Percentiles rank a stretch among this genome's conserved stretches.
These are phyloP conservation scores for Lissocephala sabroskyi DNA, from an alignment of 2,888 invertebrate species.

Conservation along the genomic window DNA sequence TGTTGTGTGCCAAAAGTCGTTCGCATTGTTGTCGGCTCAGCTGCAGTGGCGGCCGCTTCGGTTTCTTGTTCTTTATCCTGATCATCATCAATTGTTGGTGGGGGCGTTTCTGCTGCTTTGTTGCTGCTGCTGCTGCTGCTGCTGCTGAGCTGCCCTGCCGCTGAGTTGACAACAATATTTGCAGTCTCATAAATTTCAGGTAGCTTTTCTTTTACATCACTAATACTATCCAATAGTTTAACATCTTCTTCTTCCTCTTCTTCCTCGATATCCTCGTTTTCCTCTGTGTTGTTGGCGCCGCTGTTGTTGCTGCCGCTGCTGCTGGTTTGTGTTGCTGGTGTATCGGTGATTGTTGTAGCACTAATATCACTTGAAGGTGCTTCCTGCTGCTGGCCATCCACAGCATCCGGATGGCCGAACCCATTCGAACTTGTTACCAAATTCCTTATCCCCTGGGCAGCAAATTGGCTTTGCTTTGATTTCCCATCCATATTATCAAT, in stretches of 20 bases:
- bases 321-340: conserved; percentile 6
- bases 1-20: conserved; percentile 61
- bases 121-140: conserved; percentile 58
- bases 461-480: conserved; percentile 52
- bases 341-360: conserved; percentile 57
- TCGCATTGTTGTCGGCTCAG: conserved; percentile 61
- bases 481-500: conserved; percentile 40
- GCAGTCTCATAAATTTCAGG: conserved; percentile 71
- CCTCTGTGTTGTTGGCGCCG: not conserved
- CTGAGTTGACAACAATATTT: conserved; percentile 65
- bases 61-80: conserved; percentile 22
- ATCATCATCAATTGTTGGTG: conserved; percentile 17
- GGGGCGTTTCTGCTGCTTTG: conserved; percentile 14
- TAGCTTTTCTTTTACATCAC: conserved; percentile 72
- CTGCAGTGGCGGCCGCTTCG: conserved; percentile 28
- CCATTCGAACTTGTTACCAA: conserved; percentile 16
- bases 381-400: no score
- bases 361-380: conserved; percentile 62
- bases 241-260: conserved; percentile 35
- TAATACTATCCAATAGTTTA: conserved; percentile 71
- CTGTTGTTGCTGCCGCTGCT: conserved; percentile 24
- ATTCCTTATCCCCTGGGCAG: conserved; percentile 22
- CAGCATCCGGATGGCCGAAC: conserved; percentile 10
- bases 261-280: conserved; percentile 12
- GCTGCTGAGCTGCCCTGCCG: conserved; percentile 45